Conservation (phyloP, 1,140 invertebrate species). For the Drosophila ercepeae region DNA sequence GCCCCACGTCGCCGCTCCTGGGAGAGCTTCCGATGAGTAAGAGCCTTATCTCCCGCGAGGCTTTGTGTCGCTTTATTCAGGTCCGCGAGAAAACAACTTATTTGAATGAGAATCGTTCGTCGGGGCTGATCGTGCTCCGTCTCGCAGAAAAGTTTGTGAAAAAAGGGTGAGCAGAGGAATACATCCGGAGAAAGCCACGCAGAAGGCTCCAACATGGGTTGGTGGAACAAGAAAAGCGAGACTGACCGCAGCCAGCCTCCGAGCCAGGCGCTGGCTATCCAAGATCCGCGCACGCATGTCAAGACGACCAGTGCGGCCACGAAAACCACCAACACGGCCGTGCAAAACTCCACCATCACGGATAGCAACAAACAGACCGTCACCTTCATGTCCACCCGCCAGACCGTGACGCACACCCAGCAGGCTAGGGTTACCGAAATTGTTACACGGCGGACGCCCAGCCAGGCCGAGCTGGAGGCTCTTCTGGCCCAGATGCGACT, state of each 20-base stretch:
- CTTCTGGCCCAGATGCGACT: conserved; percentile 49
- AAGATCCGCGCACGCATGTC: conserved; percentile 75
- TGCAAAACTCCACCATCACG: conserved; percentile 72
- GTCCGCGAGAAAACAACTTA: neutral
- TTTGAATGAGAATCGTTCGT: neutral
- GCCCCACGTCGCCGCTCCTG: neutral
- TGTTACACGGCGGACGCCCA: conserved; percentile 65
- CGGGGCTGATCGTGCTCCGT: neutral
- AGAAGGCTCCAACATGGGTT: conserved; percentile 41
- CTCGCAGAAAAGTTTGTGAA: neutral
- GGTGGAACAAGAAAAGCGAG: conserved; percentile 56
- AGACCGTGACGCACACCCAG: conserved; percentile 77
- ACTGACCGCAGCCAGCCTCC: conserved; percentile 41
- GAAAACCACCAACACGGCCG: conserved; percentile 71
- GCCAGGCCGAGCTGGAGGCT: conserved; percentile 58
- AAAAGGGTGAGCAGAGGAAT: neutral
- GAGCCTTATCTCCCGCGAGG: neutral
- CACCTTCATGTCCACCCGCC: conserved; percentile 62
- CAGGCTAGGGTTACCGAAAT: conserved; percentile 66
- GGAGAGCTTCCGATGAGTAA: neutral
- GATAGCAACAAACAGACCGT: conserved; percentile 69
- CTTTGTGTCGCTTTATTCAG: neutral
- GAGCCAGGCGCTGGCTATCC: conserved; percentile 47
- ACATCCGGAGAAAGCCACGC: neutral
- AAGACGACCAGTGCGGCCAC: conserved; percentile 69